Evolutionary conservation across 2,888 invertebrate genomes (phyloP).

Genomic region (Troides aeacus): DNA sequence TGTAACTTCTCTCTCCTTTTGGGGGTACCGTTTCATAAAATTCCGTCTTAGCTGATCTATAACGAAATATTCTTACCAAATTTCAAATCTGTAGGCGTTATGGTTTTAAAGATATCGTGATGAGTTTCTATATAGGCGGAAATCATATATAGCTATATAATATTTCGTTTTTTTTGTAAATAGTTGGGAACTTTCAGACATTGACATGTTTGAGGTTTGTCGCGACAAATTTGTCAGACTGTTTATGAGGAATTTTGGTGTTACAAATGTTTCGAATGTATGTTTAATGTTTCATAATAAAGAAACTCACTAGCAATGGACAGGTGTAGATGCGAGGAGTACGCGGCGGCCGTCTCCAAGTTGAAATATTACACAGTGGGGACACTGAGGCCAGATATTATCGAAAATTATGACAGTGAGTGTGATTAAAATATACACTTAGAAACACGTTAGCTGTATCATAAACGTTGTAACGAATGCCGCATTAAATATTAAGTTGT

Average conservation of each 20-base stretch:
- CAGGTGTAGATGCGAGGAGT: conserved; percentile 65
- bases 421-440: conserved; percentile 27
- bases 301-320: conserved; percentile 49
- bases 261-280: conserved; percentile 17
- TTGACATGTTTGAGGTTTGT: conserved; percentile 1
- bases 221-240: conserved; percentile 8
- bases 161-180: too few species aligned
- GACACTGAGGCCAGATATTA: conserved; percentile 54
- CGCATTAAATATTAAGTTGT: not conserved
- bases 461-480: not conserved
- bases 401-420: conserved; percentile 62
- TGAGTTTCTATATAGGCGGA: too few species aligned
- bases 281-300: conserved; percentile 21
- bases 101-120: too few species aligned
- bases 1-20: too few species aligned
- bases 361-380: conserved; percentile 62
- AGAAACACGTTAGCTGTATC: conserved; percentile 2
- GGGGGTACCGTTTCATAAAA: too few species aligned
- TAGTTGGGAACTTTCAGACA: not conserved
- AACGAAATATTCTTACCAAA: too few species aligned
- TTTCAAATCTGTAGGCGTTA: too few species aligned
- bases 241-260: conserved; percentile 8
- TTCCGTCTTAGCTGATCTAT: too few species aligned
- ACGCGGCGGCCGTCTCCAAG: conserved; percentile 56
- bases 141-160: too few species aligned